A percentile compares a stretch with the other conserved stretches of the same genome.
These are phyloP conservation scores for Lycopodina hypogea DNA, from an alignment of 37 sponge, comb jelly and placozoan species.

Conservation along the genomic window DNA sequence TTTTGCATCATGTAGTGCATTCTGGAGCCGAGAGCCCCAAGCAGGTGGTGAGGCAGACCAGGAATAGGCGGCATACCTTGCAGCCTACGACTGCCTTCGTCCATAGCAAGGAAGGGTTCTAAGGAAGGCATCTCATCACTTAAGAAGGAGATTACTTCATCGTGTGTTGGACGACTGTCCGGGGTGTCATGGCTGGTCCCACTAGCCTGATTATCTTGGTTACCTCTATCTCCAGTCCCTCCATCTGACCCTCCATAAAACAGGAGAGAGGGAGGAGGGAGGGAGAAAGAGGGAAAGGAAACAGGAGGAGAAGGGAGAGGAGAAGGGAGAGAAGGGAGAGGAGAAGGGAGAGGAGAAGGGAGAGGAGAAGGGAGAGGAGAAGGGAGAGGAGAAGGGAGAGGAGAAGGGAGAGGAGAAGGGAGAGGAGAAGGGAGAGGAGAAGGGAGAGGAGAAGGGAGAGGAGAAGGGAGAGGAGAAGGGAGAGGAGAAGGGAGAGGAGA, in stretches of 20 bases:
- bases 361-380: background rate
- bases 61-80: conserved; percentile 27
- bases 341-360: background rate
- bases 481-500: background rate
- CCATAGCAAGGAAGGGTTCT: conserved; percentile 42
- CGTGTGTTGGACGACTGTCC: background rate
- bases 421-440: background rate
- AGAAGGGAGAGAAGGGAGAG: background rate
- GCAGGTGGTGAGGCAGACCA: conserved; percentile 74
- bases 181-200: background rate
- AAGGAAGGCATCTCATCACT: conserved; percentile 3
- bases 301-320: background rate
- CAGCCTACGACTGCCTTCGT: conserved; percentile 39
- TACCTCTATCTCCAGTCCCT: too few species aligned
- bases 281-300: background rate
- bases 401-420: background rate
- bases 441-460: background rate
- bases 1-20: conserved; percentile 65
- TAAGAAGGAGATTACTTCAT: too few species aligned
- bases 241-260: too few species aligned
- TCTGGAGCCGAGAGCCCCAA: conserved; percentile 62
- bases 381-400: background rate
- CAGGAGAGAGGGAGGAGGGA: background rate
- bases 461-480: background rate
- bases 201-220: background rate